Evolutionary conservation across 2,888 invertebrate genomes (phyloP), one percentile per base, ranked within the genome.

Genomic region (Rhingia rostrata): DNA sequence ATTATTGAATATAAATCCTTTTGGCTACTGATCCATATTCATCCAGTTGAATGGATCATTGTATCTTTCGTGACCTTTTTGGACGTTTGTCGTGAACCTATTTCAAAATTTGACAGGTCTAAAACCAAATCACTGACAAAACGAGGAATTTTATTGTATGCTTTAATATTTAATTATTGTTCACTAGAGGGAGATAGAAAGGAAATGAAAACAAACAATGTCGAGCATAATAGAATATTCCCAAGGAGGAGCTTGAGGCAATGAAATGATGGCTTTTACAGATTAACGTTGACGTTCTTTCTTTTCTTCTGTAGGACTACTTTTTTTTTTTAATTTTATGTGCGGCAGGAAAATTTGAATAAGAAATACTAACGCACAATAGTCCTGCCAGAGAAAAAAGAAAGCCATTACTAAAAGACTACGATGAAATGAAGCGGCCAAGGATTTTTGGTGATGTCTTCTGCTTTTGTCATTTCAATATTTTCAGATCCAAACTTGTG

Each of bases 1-100:
- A 74, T 69, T 69, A 63, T 74, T 81, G 75, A 63, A 74, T 77
- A 64, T 69, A 41, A 47, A 61, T 58, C 75, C 54, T 39, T 22
- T 32, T 6, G 56, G 64, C 53, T 64, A 53, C 64, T 53, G 47
- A 58, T 22, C 74, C 56, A 74, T 41, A 64, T 74, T 64, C 22
- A 2, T 74, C 47, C 49, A 56, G 45, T 33, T 64, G 41, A 64
- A 64, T 74, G 39, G n/a, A 56, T 22, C 22, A 2, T 22, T 22
- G 22, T 22, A 22, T 41, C 58, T 47, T 12, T 35, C n/a, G 10
- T 47, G 47, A 10, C 30, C 39, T 37, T 32, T 2, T 22, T 22
- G 22, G 22, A 1, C 22, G 4, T 10, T n/a, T 51, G 32, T 30
- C 45, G 4, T 30, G 14, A 6, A 32, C 39, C 39, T 41, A 70